Percentiles rank a stretch among this genome's conserved stretches.
Conservation (phyloP, 2,113 vertebrate species). For the Mugil cephalus region DNA sequence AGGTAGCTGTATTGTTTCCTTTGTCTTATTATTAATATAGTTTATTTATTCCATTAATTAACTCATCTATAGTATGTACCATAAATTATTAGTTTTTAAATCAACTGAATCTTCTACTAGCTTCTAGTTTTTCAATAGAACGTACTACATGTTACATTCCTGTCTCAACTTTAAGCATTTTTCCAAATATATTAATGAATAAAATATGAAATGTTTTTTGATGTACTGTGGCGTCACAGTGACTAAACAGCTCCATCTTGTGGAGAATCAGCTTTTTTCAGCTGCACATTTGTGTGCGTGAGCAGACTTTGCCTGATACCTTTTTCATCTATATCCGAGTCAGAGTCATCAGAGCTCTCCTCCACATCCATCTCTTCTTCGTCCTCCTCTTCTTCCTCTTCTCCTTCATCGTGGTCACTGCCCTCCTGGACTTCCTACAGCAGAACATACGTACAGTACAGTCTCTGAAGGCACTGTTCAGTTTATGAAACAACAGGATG, state of each 20-base stretch:
- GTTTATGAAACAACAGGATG: not conserved
- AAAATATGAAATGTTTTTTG: no score
- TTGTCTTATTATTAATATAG: no score
- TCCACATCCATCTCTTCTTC: slow-evolving; percentile 94
- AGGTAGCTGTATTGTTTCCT: no score
- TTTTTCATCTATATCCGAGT: slow-evolving; percentile 97
- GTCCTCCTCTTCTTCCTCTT: slow-evolving; percentile 94
- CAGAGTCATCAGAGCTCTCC: slow-evolving; percentile 95
- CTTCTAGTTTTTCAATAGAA: no score
- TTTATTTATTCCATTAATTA: no score
- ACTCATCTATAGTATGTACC: no score
- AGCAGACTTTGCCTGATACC: slow-evolving; percentile 73
- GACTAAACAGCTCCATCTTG: slow-evolving; percentile 31
- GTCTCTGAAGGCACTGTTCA: not conserved
- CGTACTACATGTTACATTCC: no score
- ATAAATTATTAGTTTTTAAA: no score
- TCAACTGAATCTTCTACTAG: no score
- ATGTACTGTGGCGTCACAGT: not conserved
- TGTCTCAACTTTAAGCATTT: no score
- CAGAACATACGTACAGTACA: not conserved
- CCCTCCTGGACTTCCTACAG: slow-evolving; percentile 87
- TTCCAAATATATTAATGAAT: no score
- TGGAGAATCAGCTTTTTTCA: slow-evolving; percentile 2
- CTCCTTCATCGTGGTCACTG: slow-evolving; percentile 92
- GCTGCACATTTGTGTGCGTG: not conserved